These are phyloP conservation scores for Cariama cristata DNA, from an alignment of 2,113 vertebrate species.

Conservation along the genomic window DNA sequence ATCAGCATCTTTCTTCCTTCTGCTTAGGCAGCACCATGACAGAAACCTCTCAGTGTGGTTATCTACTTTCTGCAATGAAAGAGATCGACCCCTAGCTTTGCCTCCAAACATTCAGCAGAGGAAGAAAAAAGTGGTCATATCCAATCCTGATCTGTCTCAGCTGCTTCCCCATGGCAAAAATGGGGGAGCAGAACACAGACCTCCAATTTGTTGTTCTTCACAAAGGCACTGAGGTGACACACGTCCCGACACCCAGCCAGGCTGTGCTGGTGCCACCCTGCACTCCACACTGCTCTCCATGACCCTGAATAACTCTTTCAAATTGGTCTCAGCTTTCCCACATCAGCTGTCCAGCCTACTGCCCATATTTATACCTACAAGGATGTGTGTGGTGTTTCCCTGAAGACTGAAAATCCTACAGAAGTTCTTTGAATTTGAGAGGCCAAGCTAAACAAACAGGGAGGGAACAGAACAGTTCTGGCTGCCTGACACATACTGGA, in stretches of 20 bases:
- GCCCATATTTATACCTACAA: background rate
- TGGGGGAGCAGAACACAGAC: background rate
- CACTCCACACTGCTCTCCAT: background rate
- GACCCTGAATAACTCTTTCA: background rate
- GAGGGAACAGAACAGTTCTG: background rate
- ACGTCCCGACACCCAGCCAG: accelerated
- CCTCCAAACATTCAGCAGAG: background rate
- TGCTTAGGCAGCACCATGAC: background rate
- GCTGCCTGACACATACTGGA: background rate
- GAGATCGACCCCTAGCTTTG: background rate
- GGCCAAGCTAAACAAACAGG: background rate
- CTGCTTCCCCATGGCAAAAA: background rate
- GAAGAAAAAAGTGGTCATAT: background rate
- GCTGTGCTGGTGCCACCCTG: background rate
- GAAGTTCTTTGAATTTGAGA: conserved; percentile 4
- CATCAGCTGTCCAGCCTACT: background rate
- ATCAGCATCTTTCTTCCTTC: background rate
- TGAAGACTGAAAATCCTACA: conserved; percentile 4
- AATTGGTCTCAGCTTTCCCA: background rate
- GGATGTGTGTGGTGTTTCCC: background rate
- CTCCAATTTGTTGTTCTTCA: background rate
- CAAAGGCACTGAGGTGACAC: background rate
- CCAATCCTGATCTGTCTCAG: background rate
- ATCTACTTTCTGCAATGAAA: background rate
- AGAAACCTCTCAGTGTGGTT: background rate